Percentiles rank a stretch among this genome's conserved stretches.
phyloP scores from a whole-genome alignment of 2,113 vertebrate genomes.

The Plectropomus leopardus region DNA sequence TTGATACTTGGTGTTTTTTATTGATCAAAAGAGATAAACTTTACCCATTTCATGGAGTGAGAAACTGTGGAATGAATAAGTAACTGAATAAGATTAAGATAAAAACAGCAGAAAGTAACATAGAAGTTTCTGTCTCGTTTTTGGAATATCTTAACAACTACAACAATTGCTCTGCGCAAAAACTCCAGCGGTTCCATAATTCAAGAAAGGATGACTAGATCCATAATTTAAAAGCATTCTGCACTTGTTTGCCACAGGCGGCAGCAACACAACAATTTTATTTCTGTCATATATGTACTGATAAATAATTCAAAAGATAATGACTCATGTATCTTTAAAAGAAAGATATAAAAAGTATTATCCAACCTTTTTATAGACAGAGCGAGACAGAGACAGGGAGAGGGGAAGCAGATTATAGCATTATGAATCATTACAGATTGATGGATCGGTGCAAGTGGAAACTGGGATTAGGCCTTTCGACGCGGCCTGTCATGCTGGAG shows the following conservation, averaged over 20 bases:
- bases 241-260: neutral
- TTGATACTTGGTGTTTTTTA: neutral
- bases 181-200: constrained; percentile 19
- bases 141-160: constrained; percentile 22
- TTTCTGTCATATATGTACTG: constrained; percentile 13
- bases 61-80: constrained; percentile 13
- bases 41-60: neutral
- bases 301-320: constrained; percentile 34
- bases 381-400: constrained; percentile 55
- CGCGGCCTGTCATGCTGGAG: constrained; percentile 50
- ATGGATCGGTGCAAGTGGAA: constrained; percentile 69
- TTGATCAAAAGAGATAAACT: constrained; percentile 6
- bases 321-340: neutral
- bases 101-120: constrained; percentile 2
- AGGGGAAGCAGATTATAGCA: constrained; percentile 65
- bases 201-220: constrained; percentile 31
- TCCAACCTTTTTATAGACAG: constrained; percentile 27
- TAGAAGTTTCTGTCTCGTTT: neutral
- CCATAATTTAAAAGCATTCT: constrained; percentile 48
- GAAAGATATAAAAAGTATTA: neutral
- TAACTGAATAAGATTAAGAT: neutral
- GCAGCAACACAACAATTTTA: constrained; percentile 28
- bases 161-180: neutral
- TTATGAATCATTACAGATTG: constrained; percentile 52
- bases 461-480: constrained; percentile 68